A percentile compares a stretch with the other conserved stretches of the same genome.
Evolutionary conservation across 2,113 vertebrate species (phyloP).

Genomic region (Ia io): DNA sequence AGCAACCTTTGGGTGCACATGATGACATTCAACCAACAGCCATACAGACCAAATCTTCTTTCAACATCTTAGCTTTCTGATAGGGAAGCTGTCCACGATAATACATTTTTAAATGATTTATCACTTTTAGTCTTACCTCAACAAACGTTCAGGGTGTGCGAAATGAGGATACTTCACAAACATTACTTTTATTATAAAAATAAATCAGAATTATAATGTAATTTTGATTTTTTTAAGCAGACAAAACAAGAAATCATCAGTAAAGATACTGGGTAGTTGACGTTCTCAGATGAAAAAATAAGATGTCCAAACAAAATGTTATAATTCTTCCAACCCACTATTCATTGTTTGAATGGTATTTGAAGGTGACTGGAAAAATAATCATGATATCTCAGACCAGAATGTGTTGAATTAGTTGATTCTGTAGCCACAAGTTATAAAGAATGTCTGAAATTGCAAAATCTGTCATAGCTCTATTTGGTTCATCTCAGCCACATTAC

Average conservation of each 20-base stretch:
- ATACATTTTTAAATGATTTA: neutral
- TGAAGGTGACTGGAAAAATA: conserved; percentile 28
- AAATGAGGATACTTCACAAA: neutral
- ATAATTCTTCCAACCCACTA: neutral
- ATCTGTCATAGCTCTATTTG: neutral
- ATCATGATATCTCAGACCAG: neutral
- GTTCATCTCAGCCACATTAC: neutral
- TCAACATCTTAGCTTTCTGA: neutral
- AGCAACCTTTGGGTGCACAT: neutral
- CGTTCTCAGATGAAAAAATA: neutral
- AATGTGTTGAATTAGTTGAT: neutral
- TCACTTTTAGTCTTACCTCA: neutral
- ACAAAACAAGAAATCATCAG: neutral
- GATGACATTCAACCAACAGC: neutral
- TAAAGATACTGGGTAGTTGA: neutral
- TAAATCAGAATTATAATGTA: neutral
- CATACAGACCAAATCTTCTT: neutral
- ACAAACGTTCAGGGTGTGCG: neutral
- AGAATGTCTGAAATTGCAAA: neutral
- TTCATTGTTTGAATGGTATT: conserved; percentile 15
- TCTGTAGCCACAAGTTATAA: neutral
- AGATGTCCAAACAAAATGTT: neutral
- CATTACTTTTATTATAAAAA: neutral
- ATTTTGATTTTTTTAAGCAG: neutral
- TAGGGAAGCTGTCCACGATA: neutral